These are phyloP conservation scores for Oreortyx pictus DNA, from an alignment of 2,797 vertebrate genomes.

Conservation along the genomic window DNA sequence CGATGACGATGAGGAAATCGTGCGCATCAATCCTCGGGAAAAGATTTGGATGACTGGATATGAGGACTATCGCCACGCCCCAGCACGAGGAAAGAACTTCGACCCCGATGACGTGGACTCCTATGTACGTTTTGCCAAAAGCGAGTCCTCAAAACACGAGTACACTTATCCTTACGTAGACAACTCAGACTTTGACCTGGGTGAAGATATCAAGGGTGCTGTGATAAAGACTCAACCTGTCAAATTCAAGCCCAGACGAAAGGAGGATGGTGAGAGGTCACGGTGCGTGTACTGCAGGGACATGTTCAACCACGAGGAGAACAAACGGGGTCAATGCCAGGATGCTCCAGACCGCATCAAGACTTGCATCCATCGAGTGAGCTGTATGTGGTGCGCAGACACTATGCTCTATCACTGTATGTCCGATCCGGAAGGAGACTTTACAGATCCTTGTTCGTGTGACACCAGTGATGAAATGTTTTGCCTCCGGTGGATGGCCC, in stretches of 20 bases:
- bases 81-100: slow-evolving; percentile 86
- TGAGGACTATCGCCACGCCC: slow-evolving; percentile 95
- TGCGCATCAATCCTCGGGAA: slow-evolving; percentile 97
- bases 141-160: slow-evolving; percentile 91
- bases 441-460: slow-evolving; percentile 96
- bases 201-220: slow-evolving; percentile 84
- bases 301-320: slow-evolving; percentile 90
- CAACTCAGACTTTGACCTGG: slow-evolving; percentile 85
- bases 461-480: slow-evolving; percentile 93
- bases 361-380: slow-evolving; percentile 90
- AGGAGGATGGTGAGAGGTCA: slow-evolving; percentile 86
- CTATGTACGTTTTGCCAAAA: slow-evolving; percentile 93
- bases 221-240: slow-evolving; percentile 91
- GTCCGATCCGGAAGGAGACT: slow-evolving; percentile 98
- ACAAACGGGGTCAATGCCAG: slow-evolving; percentile 91
- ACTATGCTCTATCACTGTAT: slow-evolving; percentile 99
- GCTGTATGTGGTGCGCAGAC: slow-evolving; percentile 99
- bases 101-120: slow-evolving; percentile 88
- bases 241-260: slow-evolving; percentile 84
- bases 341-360: slow-evolving; percentile 92
- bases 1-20: slow-evolving; percentile 94
- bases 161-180: slow-evolving; percentile 94
- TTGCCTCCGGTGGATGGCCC: slow-evolving; percentile 96
- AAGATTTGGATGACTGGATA: slow-evolving; percentile 94
- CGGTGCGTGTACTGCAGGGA: slow-evolving; percentile 95